A percentile compares a stretch with the other conserved stretches of the same genome.
phyloP scores from a whole-genome alignment of 2,113 vertebrate genomes.

The Eleginops maclovinus region DNA sequence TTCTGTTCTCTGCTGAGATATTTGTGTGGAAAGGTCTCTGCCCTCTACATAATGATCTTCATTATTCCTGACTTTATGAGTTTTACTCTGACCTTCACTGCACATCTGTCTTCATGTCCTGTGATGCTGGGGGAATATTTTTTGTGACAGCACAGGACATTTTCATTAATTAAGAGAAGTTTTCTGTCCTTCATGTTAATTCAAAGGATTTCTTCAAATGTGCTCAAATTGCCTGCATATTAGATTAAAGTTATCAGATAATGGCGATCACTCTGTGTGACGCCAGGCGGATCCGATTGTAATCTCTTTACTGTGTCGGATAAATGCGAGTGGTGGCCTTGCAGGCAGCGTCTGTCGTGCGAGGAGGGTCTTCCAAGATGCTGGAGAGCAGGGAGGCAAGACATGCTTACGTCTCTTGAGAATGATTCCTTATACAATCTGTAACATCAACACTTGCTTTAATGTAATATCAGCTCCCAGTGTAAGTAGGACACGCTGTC shows the following conservation, averaged over 20 bases:
- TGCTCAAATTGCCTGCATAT: slow-evolving; percentile 45
- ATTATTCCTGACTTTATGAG: slow-evolving; percentile 40
- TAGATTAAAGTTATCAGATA: slow-evolving; percentile 54
- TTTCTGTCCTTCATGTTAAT: slow-evolving; percentile 43
- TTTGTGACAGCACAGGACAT: slow-evolving; percentile 40
- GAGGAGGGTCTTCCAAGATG: slow-evolving; percentile 51
- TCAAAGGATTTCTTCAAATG: slow-evolving; percentile 27
- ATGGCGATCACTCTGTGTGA: slow-evolving; percentile 32
- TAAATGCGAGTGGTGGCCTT: slow-evolving; percentile 41
- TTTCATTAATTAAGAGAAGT: slow-evolving; percentile 51
- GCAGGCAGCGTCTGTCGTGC: slow-evolving; percentile 33
- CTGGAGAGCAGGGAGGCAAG: slow-evolving; percentile 33
- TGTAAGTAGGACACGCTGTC: slow-evolving; percentile 83
- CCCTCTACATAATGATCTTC: slow-evolving; percentile 61
- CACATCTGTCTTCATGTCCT: slow-evolving; percentile 52
- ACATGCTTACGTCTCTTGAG: slow-evolving; percentile 48
- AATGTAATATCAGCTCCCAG: slow-evolving; percentile 76
- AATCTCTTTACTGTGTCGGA: slow-evolving; percentile 20
- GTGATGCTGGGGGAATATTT: slow-evolving; percentile 31
- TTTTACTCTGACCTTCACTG: slow-evolving; percentile 66
- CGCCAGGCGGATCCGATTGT: not conserved
- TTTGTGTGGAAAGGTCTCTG: slow-evolving; percentile 44
- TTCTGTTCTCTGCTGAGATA: slow-evolving; percentile 48
- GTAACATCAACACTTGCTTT: slow-evolving; percentile 81
- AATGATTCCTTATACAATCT: slow-evolving; percentile 61